Base-by-base conservation (phyloP, 2,797 vertebrate species). In the Novumbra hubbsi region DNA sequence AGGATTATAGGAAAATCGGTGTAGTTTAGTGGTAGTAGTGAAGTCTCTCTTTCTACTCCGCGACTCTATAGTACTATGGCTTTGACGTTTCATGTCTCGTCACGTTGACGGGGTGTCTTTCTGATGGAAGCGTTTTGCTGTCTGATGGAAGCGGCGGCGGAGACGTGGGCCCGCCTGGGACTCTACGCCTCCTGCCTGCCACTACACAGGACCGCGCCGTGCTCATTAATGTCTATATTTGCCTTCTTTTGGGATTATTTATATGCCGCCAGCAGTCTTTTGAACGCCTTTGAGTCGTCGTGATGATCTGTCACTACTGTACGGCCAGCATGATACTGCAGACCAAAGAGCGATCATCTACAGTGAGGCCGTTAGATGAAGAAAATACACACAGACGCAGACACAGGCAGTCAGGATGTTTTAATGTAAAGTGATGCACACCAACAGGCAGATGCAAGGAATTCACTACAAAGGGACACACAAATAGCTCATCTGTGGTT, bases 141-240 rank as follows among this genome's bases (percentile, higher is more conserved):
- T 45, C 41, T 45, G 9, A 21, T 21, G 14, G 11, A 45, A 24
- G 21, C 21, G 21, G n/a, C 28, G 49, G 45, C 68, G 74, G 78
- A 77, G 75, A 69, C 62, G 62, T 71, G 62, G 60, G 74, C 73
- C 84, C 90, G 79, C 85, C 72, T 28, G 87, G 86, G 88, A 90
- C 34, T 14, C 3, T 4, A 24, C 55, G 21, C 55, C 8, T 11
- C 55, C 9, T 12, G 77, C 75, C 82, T 75, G 7, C 83, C 73
- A 83, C 76, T 75, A 16, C 80, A 77, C 76, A 76, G 69, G 60
- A 69, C 71, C 49, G 8, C 48, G 21, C 24, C 1, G 15, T 75
- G 68, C 88, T 93, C 90, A 91, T 92, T 93, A 91, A 90, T 79
- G 85, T 89, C 83, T 80, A 77, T 77, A 78, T 83, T 88, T 85